Percentiles rank a stretch among this genome's conserved stretches.
Conservation (phyloP, 1,140 invertebrate species). For the Drosophila navojoa region DNA sequence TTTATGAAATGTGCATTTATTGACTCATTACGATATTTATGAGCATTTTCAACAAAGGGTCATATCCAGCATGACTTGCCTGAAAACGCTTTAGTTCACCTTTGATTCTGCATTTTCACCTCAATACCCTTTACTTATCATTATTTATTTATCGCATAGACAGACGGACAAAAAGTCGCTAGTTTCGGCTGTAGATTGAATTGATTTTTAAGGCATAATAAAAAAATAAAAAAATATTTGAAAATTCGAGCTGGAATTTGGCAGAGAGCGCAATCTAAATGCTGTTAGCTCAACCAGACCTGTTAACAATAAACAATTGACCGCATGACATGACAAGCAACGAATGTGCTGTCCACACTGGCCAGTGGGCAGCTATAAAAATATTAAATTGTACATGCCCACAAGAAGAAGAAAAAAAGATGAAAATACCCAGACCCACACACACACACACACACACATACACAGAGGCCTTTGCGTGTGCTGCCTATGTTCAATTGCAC, state of each 20-base stretch:
- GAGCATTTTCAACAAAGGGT: too few species aligned
- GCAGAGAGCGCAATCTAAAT: neutral
- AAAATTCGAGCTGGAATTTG: neutral
- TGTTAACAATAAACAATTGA: conserved; percentile 79
- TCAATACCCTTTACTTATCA: too few species aligned
- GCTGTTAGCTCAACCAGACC: conserved; percentile 29
- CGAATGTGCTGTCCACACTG: conserved; percentile 43
- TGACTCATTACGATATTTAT: too few species aligned
- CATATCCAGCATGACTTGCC: too few species aligned
- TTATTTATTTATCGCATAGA: too few species aligned
- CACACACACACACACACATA: conserved; percentile 7
- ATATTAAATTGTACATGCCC: conserved; percentile 51
- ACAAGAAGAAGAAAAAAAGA: neutral
- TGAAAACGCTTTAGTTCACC: too few species aligned
- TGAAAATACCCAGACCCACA: conserved; percentile 16
- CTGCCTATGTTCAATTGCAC: conserved; percentile 60
- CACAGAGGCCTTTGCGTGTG: conserved; percentile 13
- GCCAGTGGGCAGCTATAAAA: conserved; percentile 62
- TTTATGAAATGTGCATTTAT: too few species aligned
- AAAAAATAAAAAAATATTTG: conserved; percentile 32
- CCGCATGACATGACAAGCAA: conserved; percentile 70
- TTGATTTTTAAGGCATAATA: conserved; percentile 7
- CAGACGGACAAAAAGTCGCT: neutral
- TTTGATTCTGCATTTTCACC: too few species aligned
- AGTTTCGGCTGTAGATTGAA: neutral